phyloP scores from a whole-genome alignment of 2,888 invertebrate genomes.

The Drosophila hawaiiensis region DNA sequence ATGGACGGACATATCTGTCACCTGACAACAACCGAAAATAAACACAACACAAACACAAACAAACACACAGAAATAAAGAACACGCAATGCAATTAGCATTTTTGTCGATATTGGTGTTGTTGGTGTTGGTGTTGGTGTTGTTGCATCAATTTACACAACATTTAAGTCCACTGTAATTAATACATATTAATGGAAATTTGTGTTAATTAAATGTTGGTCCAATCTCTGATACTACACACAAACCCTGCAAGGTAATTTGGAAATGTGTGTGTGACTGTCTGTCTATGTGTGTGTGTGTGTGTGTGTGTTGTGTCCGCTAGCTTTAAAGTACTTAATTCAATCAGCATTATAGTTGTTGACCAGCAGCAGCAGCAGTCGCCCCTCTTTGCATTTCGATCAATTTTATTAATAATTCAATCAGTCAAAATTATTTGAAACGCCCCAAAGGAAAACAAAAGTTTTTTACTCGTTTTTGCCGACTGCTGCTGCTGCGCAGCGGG shows the following conservation, averaged over 20 bases:
- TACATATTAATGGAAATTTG: conserved; percentile 80
- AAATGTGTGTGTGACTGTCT: not conserved
- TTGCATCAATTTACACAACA: conserved; percentile 57
- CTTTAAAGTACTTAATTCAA: conserved; percentile 67
- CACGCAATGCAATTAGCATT: conserved; percentile 47
- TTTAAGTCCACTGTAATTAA: conserved; percentile 77
- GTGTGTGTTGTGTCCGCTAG: conserved; percentile 8
- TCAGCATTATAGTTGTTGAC: conserved; percentile 67
- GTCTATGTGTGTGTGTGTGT: not conserved
- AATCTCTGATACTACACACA: conserved; percentile 6
- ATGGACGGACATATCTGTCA: conserved; percentile 30
- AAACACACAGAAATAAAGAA: conserved; percentile 1
- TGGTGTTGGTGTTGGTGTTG: conserved; percentile 13
- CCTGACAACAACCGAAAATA: conserved; percentile 11
- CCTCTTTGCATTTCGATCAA: conserved; percentile 80
- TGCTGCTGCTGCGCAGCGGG: conserved; percentile 23
- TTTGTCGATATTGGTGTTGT: conserved; percentile 25
- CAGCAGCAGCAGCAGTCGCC: conserved; percentile 32
- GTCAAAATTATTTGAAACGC: conserved; percentile 78
- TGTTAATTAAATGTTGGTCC: conserved; percentile 81
- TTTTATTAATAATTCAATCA: conserved; percentile 85
- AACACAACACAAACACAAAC: conserved; percentile 6
- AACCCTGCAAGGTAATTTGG: not conserved
- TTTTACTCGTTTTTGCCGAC: conserved; percentile 53
- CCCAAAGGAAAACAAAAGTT: conserved; percentile 81